Base-by-base conservation (phyloP, 2,888 invertebrate genomes). In the Hemistola chrysoprasaria region DNA sequence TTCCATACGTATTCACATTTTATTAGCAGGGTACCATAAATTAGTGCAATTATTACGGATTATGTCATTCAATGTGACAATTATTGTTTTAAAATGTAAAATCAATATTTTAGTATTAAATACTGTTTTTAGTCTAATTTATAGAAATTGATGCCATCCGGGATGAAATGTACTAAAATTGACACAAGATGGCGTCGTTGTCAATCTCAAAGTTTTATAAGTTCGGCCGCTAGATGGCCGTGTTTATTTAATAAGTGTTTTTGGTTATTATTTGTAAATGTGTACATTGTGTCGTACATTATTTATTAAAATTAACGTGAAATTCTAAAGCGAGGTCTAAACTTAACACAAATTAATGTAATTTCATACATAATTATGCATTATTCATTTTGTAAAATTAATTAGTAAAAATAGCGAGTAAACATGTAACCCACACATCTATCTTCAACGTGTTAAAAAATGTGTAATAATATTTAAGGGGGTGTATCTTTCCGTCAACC, bases 31-130 rank as follows among this genome's bases (percentile, higher is more conserved):
- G 43, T 33, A 34, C 43, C 38, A 25, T 39, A 39, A 42, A 42
- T 28, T 43, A 48, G 54, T 54, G 51, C 54, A 51, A 54, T 54
- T 46, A 51, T 29, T 40, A 41, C 42, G 40, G 26, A 34, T 44
- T 41, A 38, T 41, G 40, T 45, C 38, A 45, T 38, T 35, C 3
- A 34, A 44, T 24, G 40, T 51, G 51, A 45, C 45, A 49, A 43
- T 25, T 32, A 38, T 38, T 16, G 26, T 25, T 42, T 35, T 40
- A 35, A 31, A 11, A 26, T 23, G 11, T 22, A 31, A 28, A 31
- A 26, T 11, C 16, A 16, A 16, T 3, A 11, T 26, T 31, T 35
- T 22, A 37, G 23, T 42, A 24, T 42, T 37, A 10, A 24, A 26
- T 30, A 32, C 8, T 22, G 22, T 21, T 6, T 8, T 7, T 23